Evolutionary conservation across 2,888 invertebrate genomes (phyloP), one percentile per base, ranked within the genome.

Genomic region (Stenoptilia bipunctidactyla): DNA sequence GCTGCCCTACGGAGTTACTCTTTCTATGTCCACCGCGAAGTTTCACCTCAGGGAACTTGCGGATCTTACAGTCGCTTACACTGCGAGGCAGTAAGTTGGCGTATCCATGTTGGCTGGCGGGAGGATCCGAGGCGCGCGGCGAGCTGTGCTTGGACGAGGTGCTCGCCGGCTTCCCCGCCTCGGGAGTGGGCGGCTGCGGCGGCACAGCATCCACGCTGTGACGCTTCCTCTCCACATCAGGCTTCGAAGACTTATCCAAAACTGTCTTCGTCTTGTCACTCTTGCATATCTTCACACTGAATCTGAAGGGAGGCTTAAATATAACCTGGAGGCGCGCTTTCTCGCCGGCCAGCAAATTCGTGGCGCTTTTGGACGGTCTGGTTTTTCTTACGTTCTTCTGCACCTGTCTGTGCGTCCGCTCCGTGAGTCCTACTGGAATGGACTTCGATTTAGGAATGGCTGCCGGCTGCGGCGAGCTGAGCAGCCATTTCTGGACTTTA

Each of bases 221-320:
- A 8, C 79, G 68, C 47, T 80, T 80, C 36, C 73, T 61, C 8
- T 80, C 82, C 38, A 74, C 48, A 55, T 83, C 82, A 52, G 80
- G 85, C 43, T 84, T 85, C 27, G 85, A 77, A 13, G 85, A 79
- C 51, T 85, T 85, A 46, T 89, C 89, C 25, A 88, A 77, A 39
- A 87, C 85, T 3, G 87, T 86, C 71, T 86, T 86, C 9, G 85
- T 87, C 64, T 90, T 90, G 48, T 90, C 90, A 40, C 90, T 88
- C 58, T 90, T 90, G 43, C 89, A 86, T 46, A 94, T 86, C 61
- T 92, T 92, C 40, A 94, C 87, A 65, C 92, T 93, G 69, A 94
- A 93, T 58, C 92, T 91, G 72, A 94, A 94, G 9, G 94, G 94
- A 38, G 94, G 93, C 63, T 93, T 93, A 66, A 93, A 94, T 15